Base-by-base conservation (phyloP, 2,113 vertebrate species). In the Pardalotus punctatus region DNA sequence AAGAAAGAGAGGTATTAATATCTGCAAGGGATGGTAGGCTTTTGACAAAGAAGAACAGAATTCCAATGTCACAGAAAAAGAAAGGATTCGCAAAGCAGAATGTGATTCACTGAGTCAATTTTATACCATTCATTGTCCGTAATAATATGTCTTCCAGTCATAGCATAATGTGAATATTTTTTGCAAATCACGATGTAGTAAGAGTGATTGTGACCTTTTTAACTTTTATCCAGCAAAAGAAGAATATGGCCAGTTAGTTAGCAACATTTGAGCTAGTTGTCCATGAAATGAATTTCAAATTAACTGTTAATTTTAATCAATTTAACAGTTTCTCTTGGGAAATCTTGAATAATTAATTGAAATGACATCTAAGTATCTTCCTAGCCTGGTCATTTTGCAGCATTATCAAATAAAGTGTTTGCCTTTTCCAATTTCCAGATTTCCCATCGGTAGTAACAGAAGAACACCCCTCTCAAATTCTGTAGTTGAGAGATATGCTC, bases 291-390 rank as follows among this genome's bases (percentile, higher is more conserved):
- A 88, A 83, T 86, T 80, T 91, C 51, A 78, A 94, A 92, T 80
- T 73, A 61, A 43, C 43, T 74, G 56, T 35, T 94, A 90, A 48
- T 86, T 95, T 83, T 88, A 90, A 93, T 90, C 78, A 88, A 33
- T 71, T 90, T 76, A 56, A 28, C 73, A 69, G 43, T 88, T 74
- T 86, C 13, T 78, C 76, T 73, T 57, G 51, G 64, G 80, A 97
- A 90, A 83, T 74, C 35, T 54, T 86, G 72, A 86, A 48, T 71
- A 88, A 88, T 45, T 78, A 60, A 90, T 25, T 54, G 25, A 95
- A 93, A 57, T n/a, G 5, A 60, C 29, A 60, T 83, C 60, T 93
- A 56, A 57, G 51, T 24, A 71, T 48, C 66, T 91, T 93, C 71
- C 54, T 73, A 77, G 50, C 42, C 48, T 42, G 18, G 45, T 42